These are phyloP conservation scores for Orthonyx spaldingii DNA, from an alignment of 2,113 vertebrate species.

Conservation along the genomic window DNA sequence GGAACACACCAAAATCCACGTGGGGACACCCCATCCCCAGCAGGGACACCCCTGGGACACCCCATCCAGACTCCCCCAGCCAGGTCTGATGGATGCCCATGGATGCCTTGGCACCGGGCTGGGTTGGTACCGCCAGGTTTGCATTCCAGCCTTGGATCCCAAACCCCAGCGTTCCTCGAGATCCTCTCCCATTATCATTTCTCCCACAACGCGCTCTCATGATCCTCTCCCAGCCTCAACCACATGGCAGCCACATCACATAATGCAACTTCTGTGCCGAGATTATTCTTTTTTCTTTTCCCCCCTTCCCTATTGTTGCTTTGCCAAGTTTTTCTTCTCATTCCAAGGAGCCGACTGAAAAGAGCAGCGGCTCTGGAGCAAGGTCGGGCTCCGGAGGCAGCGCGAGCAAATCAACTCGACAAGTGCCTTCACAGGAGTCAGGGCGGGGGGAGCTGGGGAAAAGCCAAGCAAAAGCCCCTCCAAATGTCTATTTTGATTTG, in stretches of 20 bases:
- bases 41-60: too few species aligned
- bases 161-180: slow-evolving; percentile 1
- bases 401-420: slow-evolving; percentile 22
- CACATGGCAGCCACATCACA: slow-evolving; percentile 37
- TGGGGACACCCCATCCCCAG: too few species aligned
- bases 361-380: slow-evolving; percentile 31
- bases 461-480: slow-evolving; percentile 34
- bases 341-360: slow-evolving; percentile 37
- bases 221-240: slow-evolving; percentile 13
- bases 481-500: background rate
- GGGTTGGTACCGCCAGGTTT: background rate
- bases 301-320: background rate
- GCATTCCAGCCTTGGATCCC: background rate
- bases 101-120: background rate
- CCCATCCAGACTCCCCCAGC: background rate
- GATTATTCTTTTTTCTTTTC: background rate
- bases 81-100: background rate
- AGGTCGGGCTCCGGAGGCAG: slow-evolving; percentile 20
- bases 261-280: slow-evolving; percentile 23
- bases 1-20: too few species aligned
- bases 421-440: background rate
- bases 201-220: background rate
- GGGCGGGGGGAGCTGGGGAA: background rate
- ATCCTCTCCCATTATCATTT: background rate
- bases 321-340: slow-evolving; percentile 5